These are phyloP conservation scores for Babyrousa celebensis DNA, from an alignment of 2,797 vertebrate species.

Conservation along the genomic window DNA sequence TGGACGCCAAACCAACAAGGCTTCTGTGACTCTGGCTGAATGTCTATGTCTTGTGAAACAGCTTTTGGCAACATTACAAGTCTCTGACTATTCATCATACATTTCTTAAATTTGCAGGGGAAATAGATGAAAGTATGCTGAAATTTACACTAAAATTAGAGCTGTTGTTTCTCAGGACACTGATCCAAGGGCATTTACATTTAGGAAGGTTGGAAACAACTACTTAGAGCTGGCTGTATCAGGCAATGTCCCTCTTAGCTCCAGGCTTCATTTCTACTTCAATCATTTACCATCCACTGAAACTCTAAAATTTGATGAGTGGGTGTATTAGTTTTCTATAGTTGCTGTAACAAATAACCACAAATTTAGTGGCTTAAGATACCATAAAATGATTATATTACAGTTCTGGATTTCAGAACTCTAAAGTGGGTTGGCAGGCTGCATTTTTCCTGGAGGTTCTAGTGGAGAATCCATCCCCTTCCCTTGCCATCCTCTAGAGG, in stretches of 20 bases:
- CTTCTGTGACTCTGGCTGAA: conserved; percentile 6
- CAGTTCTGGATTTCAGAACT: neutral
- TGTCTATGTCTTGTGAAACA: conserved; percentile 12
- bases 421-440: neutral
- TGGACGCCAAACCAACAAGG: neutral
- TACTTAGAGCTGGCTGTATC: neutral
- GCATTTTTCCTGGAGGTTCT: neutral
- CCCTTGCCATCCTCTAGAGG: neutral
- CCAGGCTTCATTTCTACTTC: neutral
- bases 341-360: neutral
- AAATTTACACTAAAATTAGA: conserved; percentile 23
- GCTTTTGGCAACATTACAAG: neutral
- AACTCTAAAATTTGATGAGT: neutral
- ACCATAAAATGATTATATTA: neutral
- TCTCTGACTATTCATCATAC: conserved; percentile 17
- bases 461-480: neutral
- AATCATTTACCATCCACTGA: neutral
- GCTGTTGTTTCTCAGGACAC: neutral
- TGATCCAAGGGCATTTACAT: neutral
- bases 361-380: neutral
- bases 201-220: neutral
- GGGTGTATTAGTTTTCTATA: neutral
- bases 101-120: conserved; percentile 19
- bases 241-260: neutral
- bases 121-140: neutral